Conservation (phyloP, 2,797 vertebrate species). For the Tiaroga cobitis region DNA sequence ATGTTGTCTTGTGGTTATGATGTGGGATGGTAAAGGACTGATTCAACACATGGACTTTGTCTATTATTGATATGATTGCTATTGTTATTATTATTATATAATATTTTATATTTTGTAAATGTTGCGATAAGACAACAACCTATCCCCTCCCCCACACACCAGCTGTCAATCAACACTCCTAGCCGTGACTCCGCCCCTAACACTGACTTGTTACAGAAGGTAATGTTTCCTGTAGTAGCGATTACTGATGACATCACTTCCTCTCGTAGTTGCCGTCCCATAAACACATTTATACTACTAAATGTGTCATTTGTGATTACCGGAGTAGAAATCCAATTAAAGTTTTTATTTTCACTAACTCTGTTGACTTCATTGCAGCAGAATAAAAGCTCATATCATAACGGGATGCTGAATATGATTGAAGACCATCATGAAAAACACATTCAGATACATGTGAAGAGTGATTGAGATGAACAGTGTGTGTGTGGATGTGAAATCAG, state of each 20-base stretch:
- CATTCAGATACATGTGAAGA: not conserved
- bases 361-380: not conserved
- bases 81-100: conserved; percentile 69
- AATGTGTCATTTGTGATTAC: conserved; percentile 40
- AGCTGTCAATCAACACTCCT: not conserved
- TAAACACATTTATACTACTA: conserved; percentile 40
- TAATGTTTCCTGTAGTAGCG: conserved; percentile 4
- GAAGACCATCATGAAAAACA: not conserved
- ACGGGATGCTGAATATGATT: not conserved
- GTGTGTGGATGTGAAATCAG: not conserved
- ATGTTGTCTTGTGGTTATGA: conserved; percentile 60
- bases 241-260: not conserved
- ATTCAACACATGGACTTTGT: conserved; percentile 66
- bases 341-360: conserved; percentile 41
- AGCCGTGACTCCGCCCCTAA: too few relatives aligned
- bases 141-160: not conserved
- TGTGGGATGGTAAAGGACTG: conserved; percentile 35
- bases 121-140: conserved; percentile 71
- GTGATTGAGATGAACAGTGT: not conserved
- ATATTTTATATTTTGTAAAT: conserved; percentile 68
- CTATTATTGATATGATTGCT: conserved; percentile 66
- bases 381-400: not conserved
- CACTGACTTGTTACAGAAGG: not conserved
- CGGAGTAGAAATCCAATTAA: conserved; percentile 24
- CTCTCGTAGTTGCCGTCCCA: not conserved